phyloP scores from a whole-genome alignment of 1,140 invertebrate species.

The Carposina sasakii region DNA sequence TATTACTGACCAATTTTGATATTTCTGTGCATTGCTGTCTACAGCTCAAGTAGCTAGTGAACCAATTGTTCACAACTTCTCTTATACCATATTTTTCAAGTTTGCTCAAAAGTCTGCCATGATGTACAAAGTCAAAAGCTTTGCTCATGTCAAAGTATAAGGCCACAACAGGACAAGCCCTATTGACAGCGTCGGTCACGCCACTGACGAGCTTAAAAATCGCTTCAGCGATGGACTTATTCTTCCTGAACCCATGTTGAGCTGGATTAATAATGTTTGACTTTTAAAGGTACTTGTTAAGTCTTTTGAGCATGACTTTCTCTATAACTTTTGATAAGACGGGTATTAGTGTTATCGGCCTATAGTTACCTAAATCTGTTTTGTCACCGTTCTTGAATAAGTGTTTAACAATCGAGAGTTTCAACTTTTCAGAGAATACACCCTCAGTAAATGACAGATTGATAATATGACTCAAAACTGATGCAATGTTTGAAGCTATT shows the following conservation, averaged over 20 bases:
- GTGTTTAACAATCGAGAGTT: not conserved
- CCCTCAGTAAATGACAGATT: conserved; percentile 2
- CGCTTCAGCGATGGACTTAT: not conserved
- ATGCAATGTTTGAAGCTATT: too few relatives aligned
- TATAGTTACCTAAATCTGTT: not conserved
- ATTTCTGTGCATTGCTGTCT: not conserved
- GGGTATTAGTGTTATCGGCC: not conserved
- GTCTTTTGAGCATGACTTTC: not conserved
- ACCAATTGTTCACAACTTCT: not conserved
- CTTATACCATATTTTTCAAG: not conserved
- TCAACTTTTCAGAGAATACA: not conserved
- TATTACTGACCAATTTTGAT: conserved; percentile 56
- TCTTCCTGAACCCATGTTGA: conserved; percentile 1
- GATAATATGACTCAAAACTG: too few relatives aligned
- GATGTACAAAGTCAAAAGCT: conserved; percentile 2
- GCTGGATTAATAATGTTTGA: not conserved
- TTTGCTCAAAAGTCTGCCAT: not conserved
- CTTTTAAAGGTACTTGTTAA: not conserved
- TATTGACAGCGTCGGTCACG: not conserved
- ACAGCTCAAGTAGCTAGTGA: not conserved
- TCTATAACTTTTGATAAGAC: conserved; percentile 7
- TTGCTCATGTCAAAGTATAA: too few relatives aligned
- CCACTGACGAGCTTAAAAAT: not conserved
- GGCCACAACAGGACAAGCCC: not conserved
- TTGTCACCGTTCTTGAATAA: not conserved